Base-by-base conservation (phyloP, 2,113 vertebrate genomes). In the Cinclus mexicanus region DNA sequence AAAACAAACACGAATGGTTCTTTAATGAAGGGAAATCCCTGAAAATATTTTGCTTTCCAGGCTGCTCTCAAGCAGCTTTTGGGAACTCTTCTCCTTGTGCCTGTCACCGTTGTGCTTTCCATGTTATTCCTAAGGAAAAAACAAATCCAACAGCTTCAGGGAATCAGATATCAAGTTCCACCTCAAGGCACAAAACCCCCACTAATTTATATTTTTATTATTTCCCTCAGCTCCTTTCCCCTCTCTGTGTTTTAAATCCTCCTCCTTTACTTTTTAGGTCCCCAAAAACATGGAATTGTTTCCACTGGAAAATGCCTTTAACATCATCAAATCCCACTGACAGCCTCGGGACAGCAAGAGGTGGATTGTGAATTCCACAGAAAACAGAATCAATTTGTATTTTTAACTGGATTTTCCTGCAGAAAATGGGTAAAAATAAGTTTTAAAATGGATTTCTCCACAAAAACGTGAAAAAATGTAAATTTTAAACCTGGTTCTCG, bases 341-440 rank as follows among this genome's bases (percentile, higher is more conserved):
- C 20, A 10, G 4, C 13, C 25, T 17, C 1, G 4, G 81, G 60
- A 83, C n/a, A 28, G 41, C 0, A 2, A 81, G 31, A 33, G 41
- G 14, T 47, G 59, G 46, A 64, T 53, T 46, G 22, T 4, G 22
- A 46, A 46, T 64, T 42, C 20, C 24, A 49, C 24, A 41, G 5
- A 57, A 15, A 85, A 49, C 0, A 0, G 24, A 29, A 16, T 29
- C 3, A 9, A 10, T 29, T n/a, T 41, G 5, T 5, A 15, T 16
- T 41, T 75, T 49, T 29, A 65, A 57, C 10, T 41, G 42, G 15
- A 10, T 19, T 65, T 65, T 47, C 12, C n/a, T 23, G 33, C 11
- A 46, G 3, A 63, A 74, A 64, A 47, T 2, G 11, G n/a, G 26
- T 16, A 1, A 2, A 57, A 17, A 35, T 22, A 29, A 59, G 37